These are phyloP conservation scores for Microctenopoma stevenorrisi DNA, from an alignment of 2,797 vertebrate species.

Conservation along the genomic window DNA sequence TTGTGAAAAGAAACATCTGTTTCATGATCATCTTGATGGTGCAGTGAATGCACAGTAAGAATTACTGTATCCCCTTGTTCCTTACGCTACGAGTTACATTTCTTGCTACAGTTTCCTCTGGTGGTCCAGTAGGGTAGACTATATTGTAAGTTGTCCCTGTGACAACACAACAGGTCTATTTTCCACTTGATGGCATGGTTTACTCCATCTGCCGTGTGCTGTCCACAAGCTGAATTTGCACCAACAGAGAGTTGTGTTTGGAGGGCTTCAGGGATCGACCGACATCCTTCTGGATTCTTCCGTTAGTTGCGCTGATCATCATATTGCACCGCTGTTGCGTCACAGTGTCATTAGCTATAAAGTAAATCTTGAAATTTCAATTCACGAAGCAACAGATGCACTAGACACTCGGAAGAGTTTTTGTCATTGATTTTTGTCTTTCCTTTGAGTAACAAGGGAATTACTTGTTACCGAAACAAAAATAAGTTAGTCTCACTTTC, in stretches of 20 bases:
- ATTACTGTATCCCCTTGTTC: slow-evolving; percentile 35
- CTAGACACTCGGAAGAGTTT: not conserved
- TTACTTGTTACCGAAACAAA: not conserved
- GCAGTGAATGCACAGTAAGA: slow-evolving; percentile 42
- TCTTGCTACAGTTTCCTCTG: slow-evolving; percentile 55
- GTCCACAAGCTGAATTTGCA: slow-evolving; percentile 71
- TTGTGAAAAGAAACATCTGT: slow-evolving; percentile 20
- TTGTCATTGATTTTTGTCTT: not conserved
- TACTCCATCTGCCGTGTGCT: slow-evolving; percentile 77
- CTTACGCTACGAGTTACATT: slow-evolving; percentile 27
- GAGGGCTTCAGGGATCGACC: slow-evolving; percentile 68
- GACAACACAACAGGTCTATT: slow-evolving; percentile 84
- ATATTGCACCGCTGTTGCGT: slow-evolving; percentile 39
- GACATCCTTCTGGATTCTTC: slow-evolving; percentile 49
- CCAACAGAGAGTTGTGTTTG: slow-evolving; percentile 66
- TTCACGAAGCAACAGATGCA: slow-evolving; percentile 11
- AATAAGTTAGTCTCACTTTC: not conserved
- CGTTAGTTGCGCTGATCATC: slow-evolving; percentile 63
- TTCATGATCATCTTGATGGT: slow-evolving; percentile 34
- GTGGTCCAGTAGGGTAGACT: slow-evolving; percentile 65
- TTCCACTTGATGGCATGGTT: slow-evolving; percentile 83
- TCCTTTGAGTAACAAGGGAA: not conserved
- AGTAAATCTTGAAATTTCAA: slow-evolving; percentile 55
- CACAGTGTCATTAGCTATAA: slow-evolving; percentile 50
- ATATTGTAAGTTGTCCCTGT: slow-evolving; percentile 66